phyloP scores from a whole-genome alignment of 2,113 vertebrate genomes.

The Percina caprodes region DNA sequence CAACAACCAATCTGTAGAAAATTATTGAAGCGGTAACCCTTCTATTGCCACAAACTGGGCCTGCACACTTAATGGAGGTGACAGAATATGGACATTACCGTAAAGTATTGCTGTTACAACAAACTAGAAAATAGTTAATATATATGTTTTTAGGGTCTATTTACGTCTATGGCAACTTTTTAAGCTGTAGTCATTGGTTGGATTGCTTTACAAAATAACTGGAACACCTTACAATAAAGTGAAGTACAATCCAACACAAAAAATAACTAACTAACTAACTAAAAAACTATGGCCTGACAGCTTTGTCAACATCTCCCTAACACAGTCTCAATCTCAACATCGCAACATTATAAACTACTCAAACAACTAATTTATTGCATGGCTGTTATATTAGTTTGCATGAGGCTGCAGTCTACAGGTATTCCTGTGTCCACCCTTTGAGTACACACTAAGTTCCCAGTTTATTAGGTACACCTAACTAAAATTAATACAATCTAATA shows the following conservation, averaged over 20 bases:
- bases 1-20: neutral
- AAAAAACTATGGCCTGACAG: neutral
- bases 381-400: conserved; percentile 6
- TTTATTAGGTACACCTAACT: neutral
- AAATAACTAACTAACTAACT: too few relatives aligned
- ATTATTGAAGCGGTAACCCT: neutral
- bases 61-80: neutral
- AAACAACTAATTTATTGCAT: neutral
- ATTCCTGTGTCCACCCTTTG: neutral
- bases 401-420: neutral
- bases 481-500: neutral
- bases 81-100: neutral
- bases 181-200: neutral
- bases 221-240: neutral
- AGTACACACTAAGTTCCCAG: neutral
- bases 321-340: neutral
- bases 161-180: neutral
- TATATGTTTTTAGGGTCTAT: neutral
- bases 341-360: conserved; percentile 1
- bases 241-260: neutral
- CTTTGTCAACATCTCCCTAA: neutral
- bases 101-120: neutral
- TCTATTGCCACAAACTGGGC: neutral
- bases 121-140: neutral
- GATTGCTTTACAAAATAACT: neutral